Evolutionary conservation across 2,888 invertebrate species (phyloP).

Genomic region (Fabriciana adippe): DNA sequence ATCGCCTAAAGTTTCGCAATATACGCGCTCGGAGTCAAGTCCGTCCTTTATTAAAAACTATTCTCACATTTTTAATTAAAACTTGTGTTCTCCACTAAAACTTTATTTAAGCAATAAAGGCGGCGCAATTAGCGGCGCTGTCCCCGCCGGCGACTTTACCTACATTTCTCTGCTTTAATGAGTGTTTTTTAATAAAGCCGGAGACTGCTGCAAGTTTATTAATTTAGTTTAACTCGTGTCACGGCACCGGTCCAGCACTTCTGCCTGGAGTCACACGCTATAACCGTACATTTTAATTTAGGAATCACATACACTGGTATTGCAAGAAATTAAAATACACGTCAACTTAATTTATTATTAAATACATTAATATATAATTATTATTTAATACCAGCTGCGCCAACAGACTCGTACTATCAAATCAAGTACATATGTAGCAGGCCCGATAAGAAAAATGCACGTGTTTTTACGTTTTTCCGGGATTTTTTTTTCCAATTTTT

Average conservation of each 20-base stretch:
- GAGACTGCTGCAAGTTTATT: constrained; percentile 79
- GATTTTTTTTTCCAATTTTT: no score
- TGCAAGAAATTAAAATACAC: not conserved
- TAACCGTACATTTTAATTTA: constrained; percentile 65
- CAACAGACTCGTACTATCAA: no score
- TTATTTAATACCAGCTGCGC: no score
- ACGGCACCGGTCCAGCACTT: constrained; percentile 56
- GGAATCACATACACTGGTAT: constrained; percentile 35
- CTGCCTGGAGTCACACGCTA: constrained; percentile 51
- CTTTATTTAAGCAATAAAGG: constrained; percentile 83
- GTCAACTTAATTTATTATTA: not conserved
- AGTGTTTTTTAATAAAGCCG: constrained; percentile 82
- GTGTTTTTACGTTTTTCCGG: no score
- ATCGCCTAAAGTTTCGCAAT: constrained; percentile 82
- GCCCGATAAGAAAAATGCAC: no score
- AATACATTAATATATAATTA: no score
- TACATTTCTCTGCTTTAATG: constrained; percentile 81
- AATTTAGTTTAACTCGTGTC: constrained; percentile 81
- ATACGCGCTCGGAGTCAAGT: constrained; percentile 70
- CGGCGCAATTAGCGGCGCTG: constrained; percentile 81
- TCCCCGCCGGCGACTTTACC: constrained; percentile 82
- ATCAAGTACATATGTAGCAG: no score
- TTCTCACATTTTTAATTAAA: constrained; percentile 83
- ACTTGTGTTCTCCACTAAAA: constrained; percentile 82
- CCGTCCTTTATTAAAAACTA: constrained; percentile 82